Evolutionary conservation across 37 sponge, comb jelly and placozoan species (phyloP).

Genomic region (Haliclona indistincta): DNA sequence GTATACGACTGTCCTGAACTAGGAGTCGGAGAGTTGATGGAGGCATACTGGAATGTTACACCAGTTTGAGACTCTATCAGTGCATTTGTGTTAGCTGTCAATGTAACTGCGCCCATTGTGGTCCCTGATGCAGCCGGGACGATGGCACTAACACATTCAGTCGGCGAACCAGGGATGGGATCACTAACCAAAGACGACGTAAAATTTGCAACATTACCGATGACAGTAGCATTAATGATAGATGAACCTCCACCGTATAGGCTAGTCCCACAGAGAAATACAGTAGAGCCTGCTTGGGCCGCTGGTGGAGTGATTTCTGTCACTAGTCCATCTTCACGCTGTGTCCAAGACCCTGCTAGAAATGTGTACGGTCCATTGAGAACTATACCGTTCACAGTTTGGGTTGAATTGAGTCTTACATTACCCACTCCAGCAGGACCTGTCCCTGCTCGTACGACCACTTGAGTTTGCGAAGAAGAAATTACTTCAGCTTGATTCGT

Average conservation of each 20-base stretch:
- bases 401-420: slow-evolving; percentile 43
- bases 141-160: slow-evolving; percentile 31
- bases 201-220: not conserved
- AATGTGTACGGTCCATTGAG: slow-evolving; percentile 46
- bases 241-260: slow-evolving; percentile 52
- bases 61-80: slow-evolving; percentile 15
- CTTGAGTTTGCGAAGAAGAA: not conserved
- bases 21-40: slow-evolving; percentile 38
- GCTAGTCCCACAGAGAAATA: slow-evolving; percentile 45
- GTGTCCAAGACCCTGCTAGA: slow-evolving; percentile 34
- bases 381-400: slow-evolving; percentile 11
- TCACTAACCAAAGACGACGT: not conserved
- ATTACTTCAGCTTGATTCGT: slow-evolving; percentile 14
- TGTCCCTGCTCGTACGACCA: slow-evolving; percentile 17
- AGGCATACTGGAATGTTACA: slow-evolving; percentile 34
- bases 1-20: slow-evolving; percentile 63
- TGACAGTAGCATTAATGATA: slow-evolving; percentile 20
- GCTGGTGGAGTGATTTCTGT: slow-evolving; percentile 44
- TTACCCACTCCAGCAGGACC: slow-evolving; percentile 13
- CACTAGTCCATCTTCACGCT: slow-evolving; percentile 51
- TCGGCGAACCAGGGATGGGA: not conserved
- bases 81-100: slow-evolving; percentile 61
- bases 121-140: slow-evolving; percentile 11
- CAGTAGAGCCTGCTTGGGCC: slow-evolving; percentile 8
- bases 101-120: not conserved